Base-by-base conservation (phyloP, 53 echinoderm and acorn worm species). In the Patiria pectinifera region DNA sequence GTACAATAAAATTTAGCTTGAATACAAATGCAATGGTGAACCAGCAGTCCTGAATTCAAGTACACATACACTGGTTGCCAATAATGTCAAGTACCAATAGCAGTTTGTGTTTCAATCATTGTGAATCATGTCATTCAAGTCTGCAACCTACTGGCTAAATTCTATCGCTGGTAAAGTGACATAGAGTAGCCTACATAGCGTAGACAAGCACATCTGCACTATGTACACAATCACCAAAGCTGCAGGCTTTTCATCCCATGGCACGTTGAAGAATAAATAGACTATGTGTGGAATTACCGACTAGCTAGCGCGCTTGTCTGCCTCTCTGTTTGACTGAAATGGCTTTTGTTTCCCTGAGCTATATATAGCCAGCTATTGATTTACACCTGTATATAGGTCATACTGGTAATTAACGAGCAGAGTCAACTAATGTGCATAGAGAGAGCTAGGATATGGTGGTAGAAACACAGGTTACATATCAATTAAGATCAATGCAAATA, bases 321-420 rank as follows among this genome's bases (percentile, higher is more conserved):
- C 35, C 13, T 47, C 61, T 59, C 59, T 82, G 80, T 79, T 47
- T 79, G 47, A 46, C 15, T 62, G 80, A 46, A 90, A 90, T 45
- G 80, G 90, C 81, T 69, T 80, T 90, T 90, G 90, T 90, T 89
- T 80, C 66, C 90, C 44, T 6, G 66, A 24, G 90, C 90, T 81
- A 80, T 53, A 80, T 80, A 90, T 90, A 90, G 90, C 59, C 11
- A 21, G 2, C 80, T 70, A 90, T 90, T 90, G 90, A 90, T 90
- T 81, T 1, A 62, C 46, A 80, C 46, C 84, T 84, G 84, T 84
- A 63, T 63, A 62, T 82, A 59, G 82, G 82, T 19, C 82, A 82
- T 18, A 22, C 21, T 12, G 84, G 25, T 84, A 84, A 62, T 84
- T 84, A 84, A 66, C 66, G 14, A 66, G 84, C 23, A 59, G 18